Base-by-base conservation (phyloP, 2,888 invertebrate genomes). In the Geophilus truncorum region DNA sequence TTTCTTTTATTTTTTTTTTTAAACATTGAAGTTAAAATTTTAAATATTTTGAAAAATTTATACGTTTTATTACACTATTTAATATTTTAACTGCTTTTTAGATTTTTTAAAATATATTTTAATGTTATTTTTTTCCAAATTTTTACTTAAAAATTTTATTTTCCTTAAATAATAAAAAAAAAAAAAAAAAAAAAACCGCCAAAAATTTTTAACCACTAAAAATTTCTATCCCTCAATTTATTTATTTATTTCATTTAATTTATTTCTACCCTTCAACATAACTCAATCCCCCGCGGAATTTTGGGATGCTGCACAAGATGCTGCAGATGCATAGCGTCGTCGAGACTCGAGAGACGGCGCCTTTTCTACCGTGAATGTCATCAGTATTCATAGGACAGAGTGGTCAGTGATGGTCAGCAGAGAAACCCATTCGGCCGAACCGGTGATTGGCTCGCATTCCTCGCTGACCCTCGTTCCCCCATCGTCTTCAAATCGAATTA, bases 401-500 rank as follows among this genome's bases (percentile, higher is more conserved):
- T 25, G 62, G 62, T 62, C 62, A 62, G 25, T 62, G 45, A 62
- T 28, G 62, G 62, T 62, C 62, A 62, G 62, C 62, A 62, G 23
- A 45, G 25, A 12, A 62, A 25, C 62, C 62, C 62, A 62, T 62
- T 62, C 62, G 25, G n/a, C 45, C 62, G 15, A 62, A 23, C 62
- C 28, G 62, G 62, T 62, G 62, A 62, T 62, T 62, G 62, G 62
- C 28, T 45, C 45, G n/a, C 45, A 40, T 45, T 45, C 45, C 45
- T n/a, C 45, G 18, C 45, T 10, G 36, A 40, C 15, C 36, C 36
- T 15, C 36, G 9, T 57, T 57, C 62, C 62, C 62, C 62, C 7
- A 9, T 12, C 62, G 25, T 28, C 62, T 23, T 1, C 62, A 62
- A 62, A 62, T 62, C 62, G 28, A 62, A 62, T 62, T 62, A 62